These are phyloP conservation scores for Netelia melanura DNA, from an alignment of 2,888 invertebrate genomes.

Conservation along the genomic window DNA sequence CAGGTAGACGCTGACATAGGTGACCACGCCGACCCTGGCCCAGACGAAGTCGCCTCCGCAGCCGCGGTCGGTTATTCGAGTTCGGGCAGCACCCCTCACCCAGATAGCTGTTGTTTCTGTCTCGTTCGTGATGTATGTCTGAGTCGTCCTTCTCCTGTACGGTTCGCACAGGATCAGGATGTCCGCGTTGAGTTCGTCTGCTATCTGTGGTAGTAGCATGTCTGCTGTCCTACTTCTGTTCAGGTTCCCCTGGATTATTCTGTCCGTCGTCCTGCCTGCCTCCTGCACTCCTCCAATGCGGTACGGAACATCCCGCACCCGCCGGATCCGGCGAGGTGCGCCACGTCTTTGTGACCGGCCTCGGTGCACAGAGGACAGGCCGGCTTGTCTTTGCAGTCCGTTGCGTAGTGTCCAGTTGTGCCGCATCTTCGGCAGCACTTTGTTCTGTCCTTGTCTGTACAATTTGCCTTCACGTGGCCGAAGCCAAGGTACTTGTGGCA, in stretches of 20 bases:
- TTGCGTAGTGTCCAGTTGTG: too few relatives aligned
- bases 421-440: too few relatives aligned
- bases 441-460: constrained; percentile 15
- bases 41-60: constrained; percentile 36
- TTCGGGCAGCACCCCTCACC: constrained; percentile 51
- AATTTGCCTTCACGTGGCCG: constrained; percentile 5
- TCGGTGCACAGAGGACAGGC: too few relatives aligned
- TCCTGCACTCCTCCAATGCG: constrained; percentile 5
- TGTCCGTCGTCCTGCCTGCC: neutral
- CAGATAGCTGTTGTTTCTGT: constrained; percentile 28
- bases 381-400: too few relatives aligned
- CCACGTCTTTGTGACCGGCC: too few relatives aligned
- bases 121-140: constrained; percentile 19
- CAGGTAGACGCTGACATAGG: constrained; percentile 50
- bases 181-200: constrained; percentile 32
- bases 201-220: constrained; percentile 11
- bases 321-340: neutral
- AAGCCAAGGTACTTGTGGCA: constrained; percentile 35
- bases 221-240: constrained; percentile 18
- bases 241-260: constrained; percentile 22
- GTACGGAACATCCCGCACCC: neutral
- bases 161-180: constrained; percentile 45
- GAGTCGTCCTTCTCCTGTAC: constrained; percentile 40
- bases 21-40: constrained; percentile 1
- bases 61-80: neutral